phyloP scores from a whole-genome alignment of 2,113 vertebrate genomes.

The Aptenodytes forsteri region DNA sequence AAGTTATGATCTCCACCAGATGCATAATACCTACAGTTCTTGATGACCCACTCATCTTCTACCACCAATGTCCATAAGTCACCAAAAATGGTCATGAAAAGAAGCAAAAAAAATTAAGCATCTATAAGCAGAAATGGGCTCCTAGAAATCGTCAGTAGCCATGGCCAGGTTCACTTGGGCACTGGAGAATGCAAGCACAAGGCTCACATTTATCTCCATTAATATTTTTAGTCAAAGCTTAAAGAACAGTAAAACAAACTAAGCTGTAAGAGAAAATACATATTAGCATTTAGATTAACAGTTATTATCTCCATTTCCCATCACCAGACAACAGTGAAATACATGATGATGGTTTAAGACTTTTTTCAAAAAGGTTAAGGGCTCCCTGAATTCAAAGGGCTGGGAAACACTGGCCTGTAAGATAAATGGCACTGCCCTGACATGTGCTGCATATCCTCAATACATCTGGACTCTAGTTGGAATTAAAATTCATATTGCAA shows the following conservation, averaged over 20 bases:
- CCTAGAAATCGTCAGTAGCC: neutral
- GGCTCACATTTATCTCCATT: neutral
- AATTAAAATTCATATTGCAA: constrained; percentile 51
- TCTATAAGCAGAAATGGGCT: neutral
- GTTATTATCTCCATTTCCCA: constrained; percentile 15
- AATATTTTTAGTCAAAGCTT: neutral
- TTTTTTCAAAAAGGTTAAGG: neutral
- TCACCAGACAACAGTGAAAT: neutral
- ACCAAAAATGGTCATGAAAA: neutral
- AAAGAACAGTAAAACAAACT: constrained; percentile 11
- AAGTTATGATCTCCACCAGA: neutral
- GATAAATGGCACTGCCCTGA: neutral
- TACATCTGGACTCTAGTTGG: neutral
- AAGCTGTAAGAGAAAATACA: constrained; percentile 1
- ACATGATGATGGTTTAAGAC: neutral
- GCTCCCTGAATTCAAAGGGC: neutral
- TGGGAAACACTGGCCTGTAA: neutral
- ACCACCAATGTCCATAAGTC: neutral
- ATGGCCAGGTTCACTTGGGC: neutral
- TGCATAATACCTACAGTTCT: neutral
- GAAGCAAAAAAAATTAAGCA: neutral
- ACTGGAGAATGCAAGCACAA: neutral
- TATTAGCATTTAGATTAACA: constrained; percentile 52
- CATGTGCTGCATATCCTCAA: neutral
- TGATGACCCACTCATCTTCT: neutral